A percentile compares a stretch with the other conserved stretches of the same genome.
Evolutionary conservation across 2,113 vertebrate species (phyloP).

Genomic region (Hystrix cristata): DNA sequence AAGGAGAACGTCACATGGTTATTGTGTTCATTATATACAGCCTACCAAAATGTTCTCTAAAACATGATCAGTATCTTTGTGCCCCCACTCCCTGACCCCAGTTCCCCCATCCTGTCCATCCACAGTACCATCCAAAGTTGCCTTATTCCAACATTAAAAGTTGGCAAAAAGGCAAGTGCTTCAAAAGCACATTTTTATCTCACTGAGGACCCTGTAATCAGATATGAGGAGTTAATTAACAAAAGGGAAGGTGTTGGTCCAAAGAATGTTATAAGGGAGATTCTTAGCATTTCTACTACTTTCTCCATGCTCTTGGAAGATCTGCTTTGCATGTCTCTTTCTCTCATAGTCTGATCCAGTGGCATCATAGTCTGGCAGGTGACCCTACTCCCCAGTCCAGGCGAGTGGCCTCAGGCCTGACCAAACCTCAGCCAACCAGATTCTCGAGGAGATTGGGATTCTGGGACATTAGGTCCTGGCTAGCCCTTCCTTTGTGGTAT

Average conservation of each 20-base stretch:
- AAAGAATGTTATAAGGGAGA: background rate
- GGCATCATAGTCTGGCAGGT: background rate
- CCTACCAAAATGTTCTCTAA: background rate
- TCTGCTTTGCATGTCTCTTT: background rate
- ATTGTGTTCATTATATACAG: background rate
- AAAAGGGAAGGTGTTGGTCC: background rate
- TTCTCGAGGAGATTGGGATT: background rate
- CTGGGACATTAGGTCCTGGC: background rate
- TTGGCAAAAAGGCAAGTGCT: background rate
- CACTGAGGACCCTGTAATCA: background rate
- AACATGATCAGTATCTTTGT: background rate
- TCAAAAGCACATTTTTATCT: background rate
- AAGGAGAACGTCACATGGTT: background rate
- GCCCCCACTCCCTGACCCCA: fast-evolving
- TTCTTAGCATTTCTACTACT: background rate
- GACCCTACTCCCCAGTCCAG: background rate
- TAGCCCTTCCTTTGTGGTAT: background rate
- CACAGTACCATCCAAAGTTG: background rate
- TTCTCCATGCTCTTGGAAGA: background rate
- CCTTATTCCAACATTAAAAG: background rate
- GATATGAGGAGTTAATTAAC: background rate
- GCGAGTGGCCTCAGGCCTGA: background rate
- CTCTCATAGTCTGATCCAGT: background rate
- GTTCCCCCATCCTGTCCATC: background rate
- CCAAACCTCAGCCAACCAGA: background rate